Percentiles rank a stretch among this genome's conserved stretches.
phyloP scores from a whole-genome alignment of 2,888 invertebrate genomes.

The Ceramica pisi region DNA sequence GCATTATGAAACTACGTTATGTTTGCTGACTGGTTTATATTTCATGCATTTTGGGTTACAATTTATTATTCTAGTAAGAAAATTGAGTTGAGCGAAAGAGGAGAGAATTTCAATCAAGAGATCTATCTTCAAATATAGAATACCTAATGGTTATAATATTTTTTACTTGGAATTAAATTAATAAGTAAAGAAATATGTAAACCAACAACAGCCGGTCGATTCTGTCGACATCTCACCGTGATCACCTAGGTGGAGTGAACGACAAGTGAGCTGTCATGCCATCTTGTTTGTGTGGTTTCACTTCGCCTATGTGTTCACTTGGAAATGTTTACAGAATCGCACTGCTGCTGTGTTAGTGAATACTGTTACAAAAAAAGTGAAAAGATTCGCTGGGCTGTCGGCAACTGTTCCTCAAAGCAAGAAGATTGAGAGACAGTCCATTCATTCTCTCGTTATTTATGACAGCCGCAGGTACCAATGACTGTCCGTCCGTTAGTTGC shows the following conservation, averaged over 20 bases:
- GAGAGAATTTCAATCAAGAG: not conserved
- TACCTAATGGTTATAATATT: not conserved
- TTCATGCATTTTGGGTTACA: too few species aligned
- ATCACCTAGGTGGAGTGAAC: too few species aligned
- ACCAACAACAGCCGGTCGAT: not conserved
- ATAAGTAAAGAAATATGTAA: not conserved
- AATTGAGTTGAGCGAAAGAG: not conserved
- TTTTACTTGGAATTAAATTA: not conserved
- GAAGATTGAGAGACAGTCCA: not conserved
- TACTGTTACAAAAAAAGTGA: not conserved
- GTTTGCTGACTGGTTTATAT: too few species aligned
- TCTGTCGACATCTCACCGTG: too few species aligned
- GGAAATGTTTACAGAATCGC: too few species aligned
- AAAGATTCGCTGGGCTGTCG: constrained; percentile 4
- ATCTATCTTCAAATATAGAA: not conserved
- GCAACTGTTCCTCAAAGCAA: not conserved
- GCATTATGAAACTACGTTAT: too few species aligned
- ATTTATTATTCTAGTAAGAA: not conserved
- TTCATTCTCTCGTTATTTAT: not conserved
- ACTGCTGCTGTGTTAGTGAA: not conserved
- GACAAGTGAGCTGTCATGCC: too few species aligned
- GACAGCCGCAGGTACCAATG: not conserved
- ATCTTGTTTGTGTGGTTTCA: too few species aligned
- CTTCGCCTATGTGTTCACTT: too few species aligned
- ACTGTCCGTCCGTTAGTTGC: not conserved